Percentiles rank a stretch among this genome's conserved stretches.
phyloP scores from a whole-genome alignment of 2,888 invertebrate species.

The Ectemnius continuus region DNA sequence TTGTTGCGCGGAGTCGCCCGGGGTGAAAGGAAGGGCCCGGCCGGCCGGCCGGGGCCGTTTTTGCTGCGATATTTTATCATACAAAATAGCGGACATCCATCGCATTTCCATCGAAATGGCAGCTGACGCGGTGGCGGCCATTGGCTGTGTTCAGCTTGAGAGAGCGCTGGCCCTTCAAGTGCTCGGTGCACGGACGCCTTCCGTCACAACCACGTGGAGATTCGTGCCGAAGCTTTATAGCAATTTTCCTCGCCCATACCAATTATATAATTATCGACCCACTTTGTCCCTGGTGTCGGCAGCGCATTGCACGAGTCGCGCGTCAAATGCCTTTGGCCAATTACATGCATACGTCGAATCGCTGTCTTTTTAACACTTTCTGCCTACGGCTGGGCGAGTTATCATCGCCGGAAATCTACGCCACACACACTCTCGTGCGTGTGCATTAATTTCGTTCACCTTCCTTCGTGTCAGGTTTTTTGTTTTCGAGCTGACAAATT shows the following conservation, averaged over 20 bases:
- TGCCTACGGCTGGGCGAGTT: neutral
- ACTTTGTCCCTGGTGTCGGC: constrained; percentile 21
- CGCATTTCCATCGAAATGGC: constrained; percentile 76
- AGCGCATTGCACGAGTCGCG: constrained; percentile 24
- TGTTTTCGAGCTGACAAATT: neutral
- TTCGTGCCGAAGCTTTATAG: constrained; percentile 75
- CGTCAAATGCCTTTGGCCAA: neutral
- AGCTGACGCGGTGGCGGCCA: constrained; percentile 71
- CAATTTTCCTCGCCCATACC: constrained; percentile 76
- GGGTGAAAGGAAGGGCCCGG: neutral
- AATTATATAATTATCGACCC: constrained; percentile 72
- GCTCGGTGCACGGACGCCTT: constrained; percentile 30
- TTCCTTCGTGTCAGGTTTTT: neutral
- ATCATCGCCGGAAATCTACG: neutral
- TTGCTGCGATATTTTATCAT: constrained; percentile 73
- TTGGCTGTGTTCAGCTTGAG: constrained; percentile 56
- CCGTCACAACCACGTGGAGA: constrained; percentile 61
- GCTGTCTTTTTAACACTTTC: constrained; percentile 7
- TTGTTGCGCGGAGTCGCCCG: constrained; percentile 37
- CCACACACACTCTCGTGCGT: neutral
- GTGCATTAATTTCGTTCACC: neutral
- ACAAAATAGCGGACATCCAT: constrained; percentile 74
- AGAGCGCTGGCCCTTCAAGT: constrained; percentile 42
- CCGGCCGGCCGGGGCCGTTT: constrained; percentile 53
- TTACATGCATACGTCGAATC: constrained; percentile 2